Evolutionary conservation across 2,888 invertebrate genomes (phyloP), one percentile per base, ranked within the genome.

Genomic region (Mimachlamys varia): DNA sequence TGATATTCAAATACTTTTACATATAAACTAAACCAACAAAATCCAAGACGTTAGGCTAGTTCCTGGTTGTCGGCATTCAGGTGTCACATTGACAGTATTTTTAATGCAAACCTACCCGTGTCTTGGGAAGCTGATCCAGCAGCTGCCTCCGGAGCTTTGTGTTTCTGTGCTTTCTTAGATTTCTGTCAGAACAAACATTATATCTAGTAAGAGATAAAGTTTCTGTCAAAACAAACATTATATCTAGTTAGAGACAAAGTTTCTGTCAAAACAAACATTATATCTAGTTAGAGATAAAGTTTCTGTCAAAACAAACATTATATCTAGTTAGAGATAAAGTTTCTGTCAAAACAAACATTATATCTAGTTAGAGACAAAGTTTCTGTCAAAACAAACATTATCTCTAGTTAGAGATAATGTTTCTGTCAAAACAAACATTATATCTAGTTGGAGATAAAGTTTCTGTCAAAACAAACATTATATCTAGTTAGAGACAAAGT

Each of bases 161-260:
- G 95, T 91, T 95, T 98, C 62, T 97, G 97, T 5, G 97, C 97
- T 95, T 95, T 98, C 88, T 97, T 97, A 0, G 97, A 97, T 95
- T 98, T 98, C 91, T 97, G 95, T 53, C n/a, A 91, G 91, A 88
- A 88, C 88, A 88, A 92, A 92, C 89, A 89, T 44, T 44, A 88
- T 89, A 37, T 89, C n/a, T 38, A 33, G 50, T 50, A 38, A 13
- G 27, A 88, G 49, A 44, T 15, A 53, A 53, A 19, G 19, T 53
- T 53, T 98, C 91, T 97, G 95, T 53, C n/a, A 91, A 92, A 88
- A 88, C 88, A 88, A 92, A 92, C 89, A 89, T 44, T 44, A 88
- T 89, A 37, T 89, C n/a, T 38, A 33, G 50, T 50, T 12, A 13
- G 27, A 88, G 49, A 44, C 53, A 53, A 53, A 19, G 19, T 95